Evolutionary conservation across 2,797 vertebrate species (phyloP).

Genomic region (Ceyx erithaca): DNA sequence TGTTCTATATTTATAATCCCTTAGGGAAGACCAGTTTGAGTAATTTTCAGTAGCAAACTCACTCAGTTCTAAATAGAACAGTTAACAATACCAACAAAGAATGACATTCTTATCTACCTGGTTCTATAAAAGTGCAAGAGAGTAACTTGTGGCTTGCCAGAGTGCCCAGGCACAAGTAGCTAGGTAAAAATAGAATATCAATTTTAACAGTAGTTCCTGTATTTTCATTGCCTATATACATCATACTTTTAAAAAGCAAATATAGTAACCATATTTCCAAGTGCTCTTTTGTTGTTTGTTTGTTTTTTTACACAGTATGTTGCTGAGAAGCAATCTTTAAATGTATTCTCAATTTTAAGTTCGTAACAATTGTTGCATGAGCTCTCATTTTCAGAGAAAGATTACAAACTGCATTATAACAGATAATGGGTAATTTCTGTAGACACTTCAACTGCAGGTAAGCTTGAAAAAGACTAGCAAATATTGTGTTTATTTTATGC

Average conservation of each 20-base stretch:
- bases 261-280: background rate
- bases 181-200: background rate
- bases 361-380: background rate
- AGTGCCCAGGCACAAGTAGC: background rate
- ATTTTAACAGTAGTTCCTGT: background rate
- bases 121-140: background rate
- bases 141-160: background rate
- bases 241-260: background rate
- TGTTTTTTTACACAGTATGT: background rate
- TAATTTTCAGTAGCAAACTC: background rate
- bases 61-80: background rate
- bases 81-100: background rate
- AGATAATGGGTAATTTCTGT: background rate
- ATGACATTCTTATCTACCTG: background rate
- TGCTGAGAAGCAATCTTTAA: constrained; percentile 20
- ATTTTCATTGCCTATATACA: background rate
- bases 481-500: background rate
- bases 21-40: background rate
- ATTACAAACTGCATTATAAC: constrained; percentile 18
- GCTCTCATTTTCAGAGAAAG: constrained; percentile 12
- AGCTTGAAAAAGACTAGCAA: constrained; percentile 20
- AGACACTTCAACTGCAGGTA: background rate
- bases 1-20: background rate
- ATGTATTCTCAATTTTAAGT: constrained; percentile 3
- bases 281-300: background rate